These are phyloP conservation scores for Gorilla gorilla DNA, from an alignment of 2,113 vertebrate species.

Conservation along the genomic window DNA sequence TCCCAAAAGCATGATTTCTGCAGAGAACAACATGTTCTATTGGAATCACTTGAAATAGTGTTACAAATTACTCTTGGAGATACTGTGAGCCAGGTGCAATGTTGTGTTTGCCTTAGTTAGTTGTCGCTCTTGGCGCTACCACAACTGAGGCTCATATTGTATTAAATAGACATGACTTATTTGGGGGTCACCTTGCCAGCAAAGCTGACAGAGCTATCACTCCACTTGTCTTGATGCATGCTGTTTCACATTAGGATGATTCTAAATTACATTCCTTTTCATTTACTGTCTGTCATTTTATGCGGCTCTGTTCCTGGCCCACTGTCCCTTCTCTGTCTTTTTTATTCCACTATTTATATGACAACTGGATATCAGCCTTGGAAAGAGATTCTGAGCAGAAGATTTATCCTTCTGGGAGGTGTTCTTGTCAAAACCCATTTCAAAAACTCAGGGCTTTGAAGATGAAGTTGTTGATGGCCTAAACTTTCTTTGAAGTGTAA, in stretches of 20 bases:
- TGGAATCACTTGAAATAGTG: slow-evolving; percentile 58
- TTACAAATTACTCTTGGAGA: slow-evolving; percentile 68
- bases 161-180: slow-evolving; percentile 47
- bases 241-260: slow-evolving; percentile 47
- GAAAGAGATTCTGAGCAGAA: slow-evolving; percentile 25
- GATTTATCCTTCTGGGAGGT: slow-evolving; percentile 68
- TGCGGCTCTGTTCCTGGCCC: slow-evolving; percentile 46
- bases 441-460: slow-evolving; percentile 57
- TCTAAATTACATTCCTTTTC: slow-evolving; percentile 1
- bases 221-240: background rate
- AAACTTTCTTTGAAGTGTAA: slow-evolving; percentile 64
- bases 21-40: slow-evolving; percentile 58
- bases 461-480: slow-evolving; percentile 54
- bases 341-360: slow-evolving; percentile 64
- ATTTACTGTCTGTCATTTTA: slow-evolving; percentile 50
- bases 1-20: slow-evolving; percentile 56
- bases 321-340: slow-evolving; percentile 47
- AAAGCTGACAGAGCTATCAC: background rate
- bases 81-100: slow-evolving; percentile 15
- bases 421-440: slow-evolving; percentile 73
- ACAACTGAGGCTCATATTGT: slow-evolving; percentile 7
- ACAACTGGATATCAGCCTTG: slow-evolving; percentile 56
- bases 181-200: slow-evolving; percentile 44
- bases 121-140: slow-evolving; percentile 56
- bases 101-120: slow-evolving; percentile 45